Evolutionary conservation across 2,888 invertebrate species (phyloP).

Genomic region (Nemurella pictetii): DNA sequence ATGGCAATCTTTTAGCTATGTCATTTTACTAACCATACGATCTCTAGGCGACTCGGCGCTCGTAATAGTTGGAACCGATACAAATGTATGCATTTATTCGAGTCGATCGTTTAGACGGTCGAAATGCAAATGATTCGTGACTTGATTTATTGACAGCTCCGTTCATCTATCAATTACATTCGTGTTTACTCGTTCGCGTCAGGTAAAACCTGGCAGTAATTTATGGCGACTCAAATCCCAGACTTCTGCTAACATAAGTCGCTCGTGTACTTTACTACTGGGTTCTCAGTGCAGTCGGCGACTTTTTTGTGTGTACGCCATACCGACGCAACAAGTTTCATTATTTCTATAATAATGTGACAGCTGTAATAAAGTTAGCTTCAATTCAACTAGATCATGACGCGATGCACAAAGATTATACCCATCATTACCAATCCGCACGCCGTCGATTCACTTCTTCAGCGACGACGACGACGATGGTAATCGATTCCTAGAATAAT

Average conservation of each 20-base stretch:
- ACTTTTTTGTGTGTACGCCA: no score
- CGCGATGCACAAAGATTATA: background rate
- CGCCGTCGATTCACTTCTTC: background rate
- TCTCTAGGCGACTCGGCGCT: background rate
- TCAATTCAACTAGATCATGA: background rate
- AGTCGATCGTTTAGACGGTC: background rate
- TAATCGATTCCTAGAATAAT: background rate
- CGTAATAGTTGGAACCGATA: background rate
- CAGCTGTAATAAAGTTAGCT: background rate
- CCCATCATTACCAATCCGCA: background rate
- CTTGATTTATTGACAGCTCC: background rate
- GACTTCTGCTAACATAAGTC: background rate
- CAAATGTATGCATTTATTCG: background rate
- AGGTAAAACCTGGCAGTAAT: background rate
- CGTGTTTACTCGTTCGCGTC: background rate
- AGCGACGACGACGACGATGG: background rate
- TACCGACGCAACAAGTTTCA: background rate
- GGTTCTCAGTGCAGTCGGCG: background rate
- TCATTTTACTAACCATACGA: background rate
- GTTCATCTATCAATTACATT: background rate
- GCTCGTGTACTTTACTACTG: background rate
- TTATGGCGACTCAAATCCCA: background rate
- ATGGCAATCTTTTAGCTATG: slow-evolving; percentile 7
- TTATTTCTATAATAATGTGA: background rate
- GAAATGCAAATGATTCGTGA: background rate